A percentile compares a stretch with the other conserved stretches of the same genome.
These are phyloP conservation scores for Gisinianus flammeolus DNA, from an alignment of 2,888 invertebrate genomes.

Conservation along the genomic window DNA sequence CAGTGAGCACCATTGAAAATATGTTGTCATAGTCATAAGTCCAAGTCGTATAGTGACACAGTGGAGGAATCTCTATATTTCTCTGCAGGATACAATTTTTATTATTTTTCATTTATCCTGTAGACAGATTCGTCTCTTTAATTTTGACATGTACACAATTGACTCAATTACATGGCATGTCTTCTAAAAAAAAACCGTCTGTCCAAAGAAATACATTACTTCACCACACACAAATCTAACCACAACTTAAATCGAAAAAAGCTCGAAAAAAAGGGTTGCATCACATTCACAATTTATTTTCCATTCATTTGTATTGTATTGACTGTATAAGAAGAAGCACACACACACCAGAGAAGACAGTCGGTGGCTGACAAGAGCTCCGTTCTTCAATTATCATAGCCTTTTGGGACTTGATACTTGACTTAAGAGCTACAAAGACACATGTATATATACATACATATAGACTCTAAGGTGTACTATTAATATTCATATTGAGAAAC, in stretches of 20 bases:
- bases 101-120: neutral
- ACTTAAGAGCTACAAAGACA: no score
- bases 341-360: no score
- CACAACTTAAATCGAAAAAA: neutral
- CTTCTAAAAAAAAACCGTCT: neutral
- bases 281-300: neutral
- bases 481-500: neutral
- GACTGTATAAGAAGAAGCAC: no score
- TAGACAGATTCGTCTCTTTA: neutral
- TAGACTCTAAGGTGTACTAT: no score
- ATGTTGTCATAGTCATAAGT: neutral
- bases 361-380: neutral
- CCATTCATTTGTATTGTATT: no score
- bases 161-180: constrained; percentile 12
- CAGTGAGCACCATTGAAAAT: neutral
- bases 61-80: neutral
- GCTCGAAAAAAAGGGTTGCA: neutral
- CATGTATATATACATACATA: no score
- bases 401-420: neutral
- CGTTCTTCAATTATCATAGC: constrained; percentile 1
- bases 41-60: neutral
- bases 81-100: neutral
- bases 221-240: neutral
- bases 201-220: neutral
- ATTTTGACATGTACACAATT: constrained; percentile 12